Evolutionary conservation across 2,888 invertebrate species (phyloP).

Genomic region (Aethes cnicana): DNA sequence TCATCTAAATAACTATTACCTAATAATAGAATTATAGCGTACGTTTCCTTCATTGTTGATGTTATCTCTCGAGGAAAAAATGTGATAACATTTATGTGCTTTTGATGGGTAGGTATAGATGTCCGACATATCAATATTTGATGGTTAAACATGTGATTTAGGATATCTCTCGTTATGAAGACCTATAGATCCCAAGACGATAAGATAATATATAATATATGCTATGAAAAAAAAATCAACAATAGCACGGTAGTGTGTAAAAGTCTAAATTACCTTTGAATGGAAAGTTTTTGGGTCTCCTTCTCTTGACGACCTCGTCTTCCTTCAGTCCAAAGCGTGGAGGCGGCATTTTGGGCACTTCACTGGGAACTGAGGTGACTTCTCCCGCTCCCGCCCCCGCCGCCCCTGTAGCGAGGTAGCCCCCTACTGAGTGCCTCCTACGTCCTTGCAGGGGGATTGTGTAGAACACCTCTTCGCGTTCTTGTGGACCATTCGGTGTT

Average conservation of each 20-base stretch:
- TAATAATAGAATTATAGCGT: conserved; percentile 66
- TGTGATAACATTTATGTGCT: conserved; percentile 15
- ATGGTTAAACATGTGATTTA: not conserved
- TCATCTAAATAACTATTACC: conserved; percentile 58
- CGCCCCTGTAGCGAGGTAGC: conserved; percentile 80
- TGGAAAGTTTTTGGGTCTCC: conserved; percentile 68
- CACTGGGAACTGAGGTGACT: conserved; percentile 75
- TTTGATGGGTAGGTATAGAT: not conserved
- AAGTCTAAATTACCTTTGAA: conserved; percentile 63
- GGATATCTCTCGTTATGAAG: not conserved
- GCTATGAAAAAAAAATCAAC: not conserved
- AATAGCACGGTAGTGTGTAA: not conserved
- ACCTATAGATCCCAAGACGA: not conserved
- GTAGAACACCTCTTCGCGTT: conserved; percentile 85
- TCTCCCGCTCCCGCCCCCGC: conserved; percentile 61
- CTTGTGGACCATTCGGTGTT: conserved; percentile 65
- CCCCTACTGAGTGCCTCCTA: conserved; percentile 86
- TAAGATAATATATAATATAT: conserved; percentile 18
- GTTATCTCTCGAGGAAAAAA: conserved; percentile 33
- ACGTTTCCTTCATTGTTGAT: conserved; percentile 48
- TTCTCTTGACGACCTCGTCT: conserved; percentile 65
- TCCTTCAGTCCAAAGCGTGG: conserved; percentile 63
- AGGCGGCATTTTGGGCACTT: conserved; percentile 80
- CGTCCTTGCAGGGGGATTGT: conserved; percentile 75
- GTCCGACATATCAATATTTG: conserved; percentile 14